Evolutionary conservation across 1,140 invertebrate genomes (phyloP), one percentile per base, ranked within the genome.

Genomic region (Brachionus asplanchnoidis): DNA sequence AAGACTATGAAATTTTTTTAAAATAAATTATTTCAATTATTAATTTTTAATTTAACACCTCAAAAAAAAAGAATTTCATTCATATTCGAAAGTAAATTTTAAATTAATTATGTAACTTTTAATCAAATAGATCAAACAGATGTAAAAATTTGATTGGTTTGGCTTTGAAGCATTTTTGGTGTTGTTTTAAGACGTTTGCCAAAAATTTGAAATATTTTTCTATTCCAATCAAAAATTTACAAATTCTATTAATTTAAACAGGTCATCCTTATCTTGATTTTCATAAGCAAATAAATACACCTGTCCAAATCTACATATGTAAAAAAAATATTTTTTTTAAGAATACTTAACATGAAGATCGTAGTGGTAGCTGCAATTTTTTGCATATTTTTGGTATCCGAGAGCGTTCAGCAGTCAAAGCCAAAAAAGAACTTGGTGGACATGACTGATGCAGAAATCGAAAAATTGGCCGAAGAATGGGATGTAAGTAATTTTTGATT

Each of bases 401-500:
- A 77, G 26, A 26, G 42, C 28, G 11, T 17, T 14, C 40, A 77
- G 42, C 17, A 46, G 7, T n/a, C 23, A 4, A 77, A 77, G 20
- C n/a, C 7, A 0, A 60, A 82, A 66, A 82, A 82, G 36, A 65
- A 12, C 65, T 17, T 82, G 11, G 79, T 46, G 9, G 79, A 82
- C 32, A 60, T 82, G 79, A 82, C 32, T 9, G 79, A 82, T 65
- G 53, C 53, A 0, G 79, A 82, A 42, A 68, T 68, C 8, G 79
- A 82, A 12, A 68, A 82, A 36, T 40, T 82, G 20, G 32, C 36
- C 12, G 65, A 82, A 82, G 53, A 82, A 36, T 82, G 79, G 79
- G 65, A 68, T 14, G 79, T 80, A 65, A 80, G 44, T 17, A 4
- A 78, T 12, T 78, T n/a, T 44, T 46, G 12, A 11, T 12, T 14